Evolutionary conservation across 2,888 invertebrate species (phyloP).

Genomic region (Lasioglossum lativentre): DNA sequence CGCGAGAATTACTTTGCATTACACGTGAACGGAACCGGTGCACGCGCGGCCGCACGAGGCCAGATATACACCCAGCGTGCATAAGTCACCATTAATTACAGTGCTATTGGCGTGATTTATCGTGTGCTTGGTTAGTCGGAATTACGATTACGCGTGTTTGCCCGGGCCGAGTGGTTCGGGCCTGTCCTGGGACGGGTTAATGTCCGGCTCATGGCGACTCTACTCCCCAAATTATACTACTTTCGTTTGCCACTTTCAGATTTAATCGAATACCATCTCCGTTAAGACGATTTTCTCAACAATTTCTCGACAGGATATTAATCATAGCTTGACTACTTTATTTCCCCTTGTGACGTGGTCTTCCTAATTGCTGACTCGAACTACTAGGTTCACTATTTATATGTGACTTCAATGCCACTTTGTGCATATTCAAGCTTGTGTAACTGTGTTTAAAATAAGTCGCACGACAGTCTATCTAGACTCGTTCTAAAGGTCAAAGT

Average conservation of each 20-base stretch:
- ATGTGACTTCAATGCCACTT: neutral
- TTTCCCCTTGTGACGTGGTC: neutral
- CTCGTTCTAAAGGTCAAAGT: neutral
- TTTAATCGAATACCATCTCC: neutral
- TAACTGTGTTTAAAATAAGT: neutral
- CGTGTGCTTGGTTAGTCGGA: constrained; percentile 33
- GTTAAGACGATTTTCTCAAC: neutral
- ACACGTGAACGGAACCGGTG: constrained; percentile 14
- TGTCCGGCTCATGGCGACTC: constrained; percentile 8
- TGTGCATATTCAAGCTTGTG: neutral
- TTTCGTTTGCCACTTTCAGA: neutral
- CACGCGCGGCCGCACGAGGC: neutral
- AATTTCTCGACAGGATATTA: neutral
- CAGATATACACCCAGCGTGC: constrained; percentile 21
- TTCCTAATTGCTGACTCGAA: neutral
- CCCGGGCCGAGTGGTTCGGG: neutral
- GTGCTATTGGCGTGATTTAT: constrained; percentile 52
- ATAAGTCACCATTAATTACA: constrained; percentile 60
- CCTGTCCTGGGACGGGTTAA: constrained; percentile 9
- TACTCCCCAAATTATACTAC: neutral
- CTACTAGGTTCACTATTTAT: neutral
- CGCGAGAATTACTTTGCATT: constrained; percentile 47
- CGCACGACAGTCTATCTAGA: neutral
- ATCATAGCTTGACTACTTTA: neutral
- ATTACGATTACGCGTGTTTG: constrained; percentile 51